Percentiles rank a stretch among this genome's conserved stretches.
Conservation (phyloP, 2,797 vertebrate species). For the Rhynchotus rufescens region DNA sequence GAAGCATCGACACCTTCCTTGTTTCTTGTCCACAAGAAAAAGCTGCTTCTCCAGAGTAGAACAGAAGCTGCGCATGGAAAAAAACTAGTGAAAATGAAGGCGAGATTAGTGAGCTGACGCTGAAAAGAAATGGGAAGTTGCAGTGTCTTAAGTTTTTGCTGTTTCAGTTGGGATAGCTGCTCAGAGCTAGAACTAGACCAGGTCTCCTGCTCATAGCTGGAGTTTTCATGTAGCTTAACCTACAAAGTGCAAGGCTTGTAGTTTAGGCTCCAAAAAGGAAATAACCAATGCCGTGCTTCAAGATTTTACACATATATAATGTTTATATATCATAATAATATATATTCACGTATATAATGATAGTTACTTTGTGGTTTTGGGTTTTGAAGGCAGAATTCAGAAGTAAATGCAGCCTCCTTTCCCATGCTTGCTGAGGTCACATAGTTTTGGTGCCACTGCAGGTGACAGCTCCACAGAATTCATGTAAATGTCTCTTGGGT, state of each 20-base stretch:
- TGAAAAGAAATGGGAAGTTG: background rate
- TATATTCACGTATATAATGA: too few relatives aligned
- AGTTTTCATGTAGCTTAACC: background rate
- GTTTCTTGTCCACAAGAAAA: background rate
- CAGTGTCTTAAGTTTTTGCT: background rate
- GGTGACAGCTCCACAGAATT: background rate
- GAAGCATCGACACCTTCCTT: background rate
- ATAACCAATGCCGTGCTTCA: background rate
- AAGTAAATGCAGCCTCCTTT: background rate
- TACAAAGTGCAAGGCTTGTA: background rate
- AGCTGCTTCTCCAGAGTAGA: background rate
- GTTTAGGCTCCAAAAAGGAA: background rate
- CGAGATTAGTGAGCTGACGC: background rate
- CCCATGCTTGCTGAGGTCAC: background rate
- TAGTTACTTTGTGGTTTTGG: background rate
- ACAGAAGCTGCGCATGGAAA: too few relatives aligned
- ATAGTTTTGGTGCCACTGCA: background rate
- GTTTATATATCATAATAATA: too few relatives aligned
- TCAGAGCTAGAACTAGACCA: background rate
- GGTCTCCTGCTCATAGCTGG: background rate
- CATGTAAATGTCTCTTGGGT: background rate
- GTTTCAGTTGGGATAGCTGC: background rate
- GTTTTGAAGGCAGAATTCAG: background rate
- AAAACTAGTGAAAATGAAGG: background rate
- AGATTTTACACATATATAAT: background rate